Base-by-base conservation (phyloP, 2,888 invertebrate species). In the Dryocosmus kuriphilus region DNA sequence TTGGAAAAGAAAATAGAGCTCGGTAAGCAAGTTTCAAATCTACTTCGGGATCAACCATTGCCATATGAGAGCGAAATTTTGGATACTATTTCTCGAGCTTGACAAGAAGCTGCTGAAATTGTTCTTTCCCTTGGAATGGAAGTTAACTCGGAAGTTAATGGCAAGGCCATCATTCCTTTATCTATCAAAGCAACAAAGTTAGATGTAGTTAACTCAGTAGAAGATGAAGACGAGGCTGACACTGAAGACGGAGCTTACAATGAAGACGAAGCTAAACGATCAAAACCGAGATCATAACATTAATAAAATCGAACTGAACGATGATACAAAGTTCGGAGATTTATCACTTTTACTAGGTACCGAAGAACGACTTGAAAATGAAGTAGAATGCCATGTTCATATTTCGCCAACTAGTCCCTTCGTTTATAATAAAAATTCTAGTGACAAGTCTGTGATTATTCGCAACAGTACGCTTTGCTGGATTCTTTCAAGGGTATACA, bases 31-130 rank as follows among this genome's bases (percentile, higher is more conserved):
- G 32, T 62, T 14, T 11, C 32, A 19, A 32, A 62, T 62, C 30
- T 16, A 32, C 30, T 62, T 62, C 3, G 61, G 32, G 16, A 27
- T 8, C 27, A 27, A 61, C 61, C 61, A 4, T 27, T 14, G 24
- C 8, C 16, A 61, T 8, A 27, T 61, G 61, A 61, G 27, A 32
- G 32, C 32, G 32, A 32, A 32, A 61, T 61, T 61, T 30, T 61
- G 16, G 27, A 30, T 61, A 61, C 27, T 27, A 14, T 61, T 16
- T 61, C 61, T 27, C 61, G 30, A 61, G 24, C 61, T 24, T 27
- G 24, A 30, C 61, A 61, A 61, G 61, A 61, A 62, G 30, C 62
- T 62, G 19, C 32, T 62, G 6, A 62, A 6, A 62, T 30, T 30
- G 62, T 32, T 62, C 30, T 32, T 27, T 27, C 19, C 16, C 32